Conservation (phyloP, 2,113 vertebrate genomes). For the Strix uralensis region DNA sequence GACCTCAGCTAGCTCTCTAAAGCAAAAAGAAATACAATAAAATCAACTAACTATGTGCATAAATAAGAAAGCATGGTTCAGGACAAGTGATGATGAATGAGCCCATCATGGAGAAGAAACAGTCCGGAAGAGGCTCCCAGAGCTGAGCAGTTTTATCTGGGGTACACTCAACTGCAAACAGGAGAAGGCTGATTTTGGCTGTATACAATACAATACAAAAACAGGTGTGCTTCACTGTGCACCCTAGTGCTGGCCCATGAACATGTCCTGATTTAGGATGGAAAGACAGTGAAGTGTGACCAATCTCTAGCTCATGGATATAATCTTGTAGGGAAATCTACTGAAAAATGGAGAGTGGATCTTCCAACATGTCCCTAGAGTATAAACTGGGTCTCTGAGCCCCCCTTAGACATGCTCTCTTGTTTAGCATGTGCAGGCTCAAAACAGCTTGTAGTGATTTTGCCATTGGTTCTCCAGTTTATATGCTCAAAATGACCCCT, state of each 20-base stretch:
- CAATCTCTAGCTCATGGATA: background rate
- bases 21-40: background rate
- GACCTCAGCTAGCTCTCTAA: background rate
- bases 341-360: background rate
- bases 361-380: background rate
- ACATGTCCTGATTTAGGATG: fast-evolving
- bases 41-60: background rate
- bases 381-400: background rate
- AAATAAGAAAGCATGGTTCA: background rate
- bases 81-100: background rate
- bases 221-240: background rate
- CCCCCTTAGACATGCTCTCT: background rate
- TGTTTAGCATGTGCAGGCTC: background rate
- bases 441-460: background rate
- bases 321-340: background rate
- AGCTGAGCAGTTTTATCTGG: background rate
- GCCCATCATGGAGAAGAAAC: background rate
- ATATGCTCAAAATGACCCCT: background rate
- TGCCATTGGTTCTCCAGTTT: background rate
- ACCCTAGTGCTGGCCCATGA: background rate
- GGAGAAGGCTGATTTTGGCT: background rate
- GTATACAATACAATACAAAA: background rate
- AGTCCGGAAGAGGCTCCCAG: background rate
- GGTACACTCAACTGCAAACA: background rate
- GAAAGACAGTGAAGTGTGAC: background rate